These are phyloP conservation scores for Osmoderma eremita DNA, from an alignment of 2,888 invertebrate species.

Conservation along the genomic window DNA sequence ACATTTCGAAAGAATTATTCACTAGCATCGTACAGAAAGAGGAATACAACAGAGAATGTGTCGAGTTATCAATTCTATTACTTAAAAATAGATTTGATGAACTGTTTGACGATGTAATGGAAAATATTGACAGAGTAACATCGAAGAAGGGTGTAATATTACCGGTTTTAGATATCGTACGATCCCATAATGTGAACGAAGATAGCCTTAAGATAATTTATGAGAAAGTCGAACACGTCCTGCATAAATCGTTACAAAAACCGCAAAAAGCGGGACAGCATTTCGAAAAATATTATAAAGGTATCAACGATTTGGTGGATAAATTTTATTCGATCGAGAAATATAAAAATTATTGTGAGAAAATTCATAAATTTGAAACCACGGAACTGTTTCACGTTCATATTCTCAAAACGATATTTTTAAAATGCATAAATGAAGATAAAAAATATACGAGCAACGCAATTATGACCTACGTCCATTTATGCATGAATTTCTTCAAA, in stretches of 20 bases:
- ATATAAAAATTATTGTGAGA: conserved; percentile 68
- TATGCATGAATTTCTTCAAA: conserved; percentile 66
- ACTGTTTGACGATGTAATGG: conserved; percentile 64
- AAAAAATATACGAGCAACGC: conserved; percentile 66
- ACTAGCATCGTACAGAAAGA: conserved; percentile 66
- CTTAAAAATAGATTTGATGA: conserved; percentile 65
- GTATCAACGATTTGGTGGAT: conserved; percentile 70
- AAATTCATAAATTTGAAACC: conserved; percentile 72
- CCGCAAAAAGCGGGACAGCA: conserved; percentile 76
- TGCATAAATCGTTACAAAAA: conserved; percentile 73
- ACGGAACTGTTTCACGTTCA: conserved; percentile 69
- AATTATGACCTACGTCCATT: conserved; percentile 67
- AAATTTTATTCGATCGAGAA: conserved; percentile 70
- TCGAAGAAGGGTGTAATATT: conserved; percentile 73
- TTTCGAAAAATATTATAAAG: conserved; percentile 69
- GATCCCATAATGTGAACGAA: conserved; percentile 55
- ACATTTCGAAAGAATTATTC: conserved; percentile 67
- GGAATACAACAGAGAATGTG: conserved; percentile 69
- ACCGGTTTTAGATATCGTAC: conserved; percentile 67
- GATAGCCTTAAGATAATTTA: conserved; percentile 67
- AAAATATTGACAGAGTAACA: conserved; percentile 66
- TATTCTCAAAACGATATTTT: conserved; percentile 66
- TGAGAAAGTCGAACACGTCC: conserved; percentile 70
- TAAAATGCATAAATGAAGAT: conserved; percentile 34
- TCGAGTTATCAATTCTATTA: conserved; percentile 69